phyloP scores from a whole-genome alignment of 1,140 invertebrate genomes.

The Zaprionus davidi region DNA sequence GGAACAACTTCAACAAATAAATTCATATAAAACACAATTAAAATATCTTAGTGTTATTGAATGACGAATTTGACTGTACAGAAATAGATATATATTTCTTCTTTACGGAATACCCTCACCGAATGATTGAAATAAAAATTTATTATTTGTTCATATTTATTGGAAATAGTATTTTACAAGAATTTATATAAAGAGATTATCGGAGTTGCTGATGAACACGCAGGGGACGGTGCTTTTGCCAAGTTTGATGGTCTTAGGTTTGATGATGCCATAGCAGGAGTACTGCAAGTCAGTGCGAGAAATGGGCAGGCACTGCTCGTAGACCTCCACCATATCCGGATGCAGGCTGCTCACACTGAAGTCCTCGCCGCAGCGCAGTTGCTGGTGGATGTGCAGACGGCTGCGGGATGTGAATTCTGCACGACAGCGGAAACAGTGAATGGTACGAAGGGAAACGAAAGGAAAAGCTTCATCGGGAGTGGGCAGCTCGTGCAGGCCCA shows the following conservation, averaged over 20 bases:
- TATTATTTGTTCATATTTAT: slow-evolving; percentile 30
- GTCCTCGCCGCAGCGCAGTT: slow-evolving; percentile 63
- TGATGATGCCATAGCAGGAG: slow-evolving; percentile 67
- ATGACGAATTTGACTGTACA: too few relatives aligned
- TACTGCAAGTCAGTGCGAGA: slow-evolving; percentile 57
- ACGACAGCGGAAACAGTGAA: slow-evolving; percentile 56
- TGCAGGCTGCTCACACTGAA: slow-evolving; percentile 66
- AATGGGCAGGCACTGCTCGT: slow-evolving; percentile 67
- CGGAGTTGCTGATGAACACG: slow-evolving; percentile 65
- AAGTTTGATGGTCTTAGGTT: slow-evolving; percentile 58
- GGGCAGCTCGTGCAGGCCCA: slow-evolving; percentile 57
- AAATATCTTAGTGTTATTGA: too few relatives aligned
- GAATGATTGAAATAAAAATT: too few relatives aligned
- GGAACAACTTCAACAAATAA: not conserved
- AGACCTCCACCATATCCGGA: slow-evolving; percentile 64
- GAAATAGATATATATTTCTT: too few relatives aligned
- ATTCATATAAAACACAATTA: too few relatives aligned
- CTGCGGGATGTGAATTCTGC: slow-evolving; percentile 42
- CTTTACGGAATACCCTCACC: too few relatives aligned
- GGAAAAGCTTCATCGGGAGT: not conserved
- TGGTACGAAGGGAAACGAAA: slow-evolving; percentile 1
- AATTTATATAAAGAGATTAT: slow-evolving; percentile 14
- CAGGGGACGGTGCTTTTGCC: slow-evolving; percentile 63
- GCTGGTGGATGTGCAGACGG: slow-evolving; percentile 59
- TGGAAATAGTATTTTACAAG: not conserved